Conservation (phyloP, 2,797 vertebrate genomes). For the Pelobates cultripes region DNA sequence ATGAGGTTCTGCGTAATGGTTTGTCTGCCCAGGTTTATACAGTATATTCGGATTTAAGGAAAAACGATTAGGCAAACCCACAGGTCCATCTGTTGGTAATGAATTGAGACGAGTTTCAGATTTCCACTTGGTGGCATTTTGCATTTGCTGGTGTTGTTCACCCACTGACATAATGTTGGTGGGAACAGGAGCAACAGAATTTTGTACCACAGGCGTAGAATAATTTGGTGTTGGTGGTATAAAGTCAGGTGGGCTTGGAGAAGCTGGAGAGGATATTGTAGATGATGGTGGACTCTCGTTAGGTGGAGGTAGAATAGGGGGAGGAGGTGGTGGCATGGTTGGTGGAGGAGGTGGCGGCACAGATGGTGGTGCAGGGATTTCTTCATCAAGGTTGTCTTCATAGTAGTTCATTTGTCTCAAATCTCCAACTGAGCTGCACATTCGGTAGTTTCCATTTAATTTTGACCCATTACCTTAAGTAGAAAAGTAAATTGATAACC, state of each 20-base stretch:
- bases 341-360: constrained; percentile 65
- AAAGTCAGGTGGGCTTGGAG: constrained; percentile 42
- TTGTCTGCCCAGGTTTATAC: constrained; percentile 57
- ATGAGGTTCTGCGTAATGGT: constrained; percentile 61
- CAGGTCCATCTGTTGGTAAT: constrained; percentile 54
- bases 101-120: constrained; percentile 69
- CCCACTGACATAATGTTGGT: neutral
- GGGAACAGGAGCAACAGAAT: constrained; percentile 34
- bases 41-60: constrained; percentile 38
- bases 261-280: constrained; percentile 1
- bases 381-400: constrained; percentile 61
- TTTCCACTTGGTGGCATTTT: constrained; percentile 72
- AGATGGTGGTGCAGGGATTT: constrained; percentile 69
- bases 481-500: neutral
- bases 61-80: constrained; percentile 42
- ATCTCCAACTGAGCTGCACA: constrained; percentile 75
- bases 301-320: constrained; percentile 35
- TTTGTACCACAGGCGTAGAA: constrained; percentile 4
- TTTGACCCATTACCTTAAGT: constrained; percentile 64
- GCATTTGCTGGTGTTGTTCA: neutral
- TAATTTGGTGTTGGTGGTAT: constrained; percentile 47
- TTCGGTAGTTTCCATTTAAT: constrained; percentile 69
- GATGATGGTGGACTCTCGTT: neutral
- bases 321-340: constrained; percentile 34
- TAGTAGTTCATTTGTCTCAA: constrained; percentile 62